Evolutionary conservation across 2,888 invertebrate species (phyloP).

Genomic region (Onthophagus sagittarius): DNA sequence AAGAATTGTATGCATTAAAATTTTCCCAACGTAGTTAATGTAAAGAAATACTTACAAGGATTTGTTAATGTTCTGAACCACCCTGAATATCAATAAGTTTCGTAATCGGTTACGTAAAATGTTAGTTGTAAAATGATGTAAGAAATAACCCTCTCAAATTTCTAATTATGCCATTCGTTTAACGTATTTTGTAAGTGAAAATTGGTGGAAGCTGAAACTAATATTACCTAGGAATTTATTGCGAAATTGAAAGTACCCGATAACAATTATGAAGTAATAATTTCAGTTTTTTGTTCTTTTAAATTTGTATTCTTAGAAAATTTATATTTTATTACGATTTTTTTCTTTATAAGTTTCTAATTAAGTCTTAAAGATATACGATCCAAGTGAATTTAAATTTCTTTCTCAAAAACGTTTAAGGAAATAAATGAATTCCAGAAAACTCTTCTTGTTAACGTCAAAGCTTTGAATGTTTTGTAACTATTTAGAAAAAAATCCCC

Average conservation of each 20-base stretch:
- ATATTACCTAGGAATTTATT: neutral
- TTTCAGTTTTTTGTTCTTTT: no score
- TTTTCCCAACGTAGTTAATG: neutral
- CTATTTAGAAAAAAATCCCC: no score
- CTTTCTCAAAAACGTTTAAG: no score
- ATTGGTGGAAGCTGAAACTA: neutral
- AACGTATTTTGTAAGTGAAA: neutral
- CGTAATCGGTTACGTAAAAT: neutral
- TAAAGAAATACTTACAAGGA: neutral
- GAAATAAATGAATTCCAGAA: no score
- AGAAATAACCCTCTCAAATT: neutral
- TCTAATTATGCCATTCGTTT: neutral
- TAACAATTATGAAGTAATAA: neutral
- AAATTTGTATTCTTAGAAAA: neutral
- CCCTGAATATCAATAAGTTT: neutral
- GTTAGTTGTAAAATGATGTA: neutral
- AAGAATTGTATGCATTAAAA: neutral
- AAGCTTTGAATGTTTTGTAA: no score
- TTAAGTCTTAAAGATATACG: no score
- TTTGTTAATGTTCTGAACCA: neutral
- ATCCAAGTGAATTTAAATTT: no score
- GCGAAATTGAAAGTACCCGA: neutral
- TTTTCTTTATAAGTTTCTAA: no score
- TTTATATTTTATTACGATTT: no score
- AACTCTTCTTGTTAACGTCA: no score